These are phyloP conservation scores for Alcis repandata DNA, from an alignment of 2,888 invertebrate genomes.

Conservation along the genomic window DNA sequence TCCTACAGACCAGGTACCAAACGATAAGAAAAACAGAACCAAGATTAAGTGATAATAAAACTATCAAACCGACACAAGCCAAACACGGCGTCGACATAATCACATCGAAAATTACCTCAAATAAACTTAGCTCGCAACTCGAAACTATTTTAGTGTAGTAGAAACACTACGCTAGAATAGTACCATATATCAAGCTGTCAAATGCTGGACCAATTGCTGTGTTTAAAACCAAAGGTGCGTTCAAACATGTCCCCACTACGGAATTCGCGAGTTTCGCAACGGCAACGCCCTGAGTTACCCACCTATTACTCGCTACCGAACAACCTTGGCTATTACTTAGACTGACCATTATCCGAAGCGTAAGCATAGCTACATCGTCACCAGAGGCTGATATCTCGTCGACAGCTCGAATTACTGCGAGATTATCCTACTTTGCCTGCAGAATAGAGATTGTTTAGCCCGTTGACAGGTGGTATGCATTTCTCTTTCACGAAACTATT, in stretches of 20 bases:
- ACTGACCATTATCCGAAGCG: slow-evolving; percentile 68
- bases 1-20: background rate
- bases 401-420: slow-evolving; percentile 78
- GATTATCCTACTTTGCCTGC: slow-evolving; percentile 76
- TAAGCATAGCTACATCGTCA: slow-evolving; percentile 71
- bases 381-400: slow-evolving; percentile 77
- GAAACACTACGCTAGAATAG: slow-evolving; percentile 55
- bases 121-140: slow-evolving; percentile 50
- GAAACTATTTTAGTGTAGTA: slow-evolving; percentile 22
- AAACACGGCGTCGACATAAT: slow-evolving; percentile 55
- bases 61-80: slow-evolving; percentile 43
- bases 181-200: slow-evolving; percentile 81
- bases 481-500: too few species aligned
- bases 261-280: slow-evolving; percentile 77
- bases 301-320: slow-evolving; percentile 84
- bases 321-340: slow-evolving; percentile 81
- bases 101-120: slow-evolving; percentile 50
- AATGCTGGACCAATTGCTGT: slow-evolving; percentile 80
- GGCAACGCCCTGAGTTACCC: slow-evolving; percentile 78
- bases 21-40: slow-evolving; percentile 27
- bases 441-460: too few species aligned
- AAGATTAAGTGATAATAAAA: slow-evolving; percentile 47
- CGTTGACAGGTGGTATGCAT: too few species aligned
- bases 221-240: slow-evolving; percentile 71
- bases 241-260: slow-evolving; percentile 70